Percentiles rank a stretch among this genome's conserved stretches.
These are phyloP conservation scores for Austrolebias charrua DNA, from an alignment of 2,797 vertebrate genomes.

Conservation along the genomic window DNA sequence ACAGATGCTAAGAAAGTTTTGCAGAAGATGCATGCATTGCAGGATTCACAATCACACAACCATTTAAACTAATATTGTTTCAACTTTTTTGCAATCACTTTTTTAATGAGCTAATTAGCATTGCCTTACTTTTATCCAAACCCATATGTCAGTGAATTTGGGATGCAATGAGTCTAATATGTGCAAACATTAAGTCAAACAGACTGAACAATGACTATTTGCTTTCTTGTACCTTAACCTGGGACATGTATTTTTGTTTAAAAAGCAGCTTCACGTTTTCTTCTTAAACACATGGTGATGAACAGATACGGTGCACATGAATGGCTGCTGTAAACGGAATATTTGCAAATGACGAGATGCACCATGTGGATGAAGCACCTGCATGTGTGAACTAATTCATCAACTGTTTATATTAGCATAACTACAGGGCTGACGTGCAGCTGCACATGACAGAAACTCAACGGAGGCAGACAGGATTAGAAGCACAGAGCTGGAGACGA, in stretches of 20 bases:
- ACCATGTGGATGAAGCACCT: constrained; percentile 38
- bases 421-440: constrained; percentile 37
- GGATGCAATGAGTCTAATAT: neutral
- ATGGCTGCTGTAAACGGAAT: constrained; percentile 30
- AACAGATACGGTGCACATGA: constrained; percentile 35
- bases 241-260: constrained; percentile 11
- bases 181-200: constrained; percentile 6
- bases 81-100: neutral
- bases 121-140: neutral
- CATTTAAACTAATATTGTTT: neutral
- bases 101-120: no score
- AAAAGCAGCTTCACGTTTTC: constrained; percentile 24
- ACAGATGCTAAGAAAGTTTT: constrained; percentile 4
- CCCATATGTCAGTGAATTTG: neutral
- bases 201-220: constrained; percentile 27
- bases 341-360: constrained; percentile 30
- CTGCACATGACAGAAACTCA: constrained; percentile 60
- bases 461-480: constrained; percentile 34
- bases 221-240: constrained; percentile 39
- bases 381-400: constrained; percentile 42
- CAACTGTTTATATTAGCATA: constrained; percentile 49
- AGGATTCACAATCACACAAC: constrained; percentile 7
- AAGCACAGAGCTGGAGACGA: constrained; percentile 23
- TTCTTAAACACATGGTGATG: constrained; percentile 8
- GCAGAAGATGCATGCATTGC: neutral